Evolutionary conservation across 2,888 invertebrate species (phyloP).

Genomic region (Polymixis lichenea): DNA sequence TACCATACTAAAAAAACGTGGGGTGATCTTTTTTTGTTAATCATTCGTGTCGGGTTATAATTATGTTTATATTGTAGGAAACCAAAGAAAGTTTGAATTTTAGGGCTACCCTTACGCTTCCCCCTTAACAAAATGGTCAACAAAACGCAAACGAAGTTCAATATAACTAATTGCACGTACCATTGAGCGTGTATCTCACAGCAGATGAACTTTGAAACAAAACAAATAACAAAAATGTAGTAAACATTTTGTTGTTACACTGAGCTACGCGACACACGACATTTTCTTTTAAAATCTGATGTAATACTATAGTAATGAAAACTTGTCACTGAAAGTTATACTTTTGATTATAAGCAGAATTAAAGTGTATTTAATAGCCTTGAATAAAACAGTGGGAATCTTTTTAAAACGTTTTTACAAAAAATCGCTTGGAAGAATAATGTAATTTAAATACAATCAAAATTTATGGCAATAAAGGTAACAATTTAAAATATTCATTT

Average conservation of each 20-base stretch:
- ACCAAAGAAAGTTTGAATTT: too few species aligned
- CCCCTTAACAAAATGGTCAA: too few species aligned
- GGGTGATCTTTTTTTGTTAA: too few species aligned
- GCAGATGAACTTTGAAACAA: slow-evolving; percentile 23
- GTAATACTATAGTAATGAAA: not conserved
- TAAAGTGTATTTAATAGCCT: not conserved
- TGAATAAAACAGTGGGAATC: too few species aligned
- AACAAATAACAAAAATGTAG: slow-evolving; percentile 1
- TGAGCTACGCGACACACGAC: not conserved
- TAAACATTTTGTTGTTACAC: slow-evolving; percentile 20
- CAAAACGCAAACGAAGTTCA: not conserved
- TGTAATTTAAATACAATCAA: not conserved
- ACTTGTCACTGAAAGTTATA: too few species aligned
- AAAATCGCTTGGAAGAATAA: not conserved
- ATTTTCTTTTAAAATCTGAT: not conserved
- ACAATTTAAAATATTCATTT: too few species aligned
- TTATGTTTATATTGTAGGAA: too few species aligned
- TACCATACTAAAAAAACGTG: too few species aligned
- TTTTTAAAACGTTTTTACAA: too few species aligned
- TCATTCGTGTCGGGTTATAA: too few species aligned
- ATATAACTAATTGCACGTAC: slow-evolving; percentile 14
- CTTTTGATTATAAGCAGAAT: not conserved
- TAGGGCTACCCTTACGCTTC: too few species aligned
- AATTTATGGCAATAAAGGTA: not conserved
- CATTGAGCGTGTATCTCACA: slow-evolving; percentile 11